These are phyloP conservation scores for Pyrrhosoma nymphula DNA, from an alignment of 2,888 invertebrate genomes.

Conservation along the genomic window DNA sequence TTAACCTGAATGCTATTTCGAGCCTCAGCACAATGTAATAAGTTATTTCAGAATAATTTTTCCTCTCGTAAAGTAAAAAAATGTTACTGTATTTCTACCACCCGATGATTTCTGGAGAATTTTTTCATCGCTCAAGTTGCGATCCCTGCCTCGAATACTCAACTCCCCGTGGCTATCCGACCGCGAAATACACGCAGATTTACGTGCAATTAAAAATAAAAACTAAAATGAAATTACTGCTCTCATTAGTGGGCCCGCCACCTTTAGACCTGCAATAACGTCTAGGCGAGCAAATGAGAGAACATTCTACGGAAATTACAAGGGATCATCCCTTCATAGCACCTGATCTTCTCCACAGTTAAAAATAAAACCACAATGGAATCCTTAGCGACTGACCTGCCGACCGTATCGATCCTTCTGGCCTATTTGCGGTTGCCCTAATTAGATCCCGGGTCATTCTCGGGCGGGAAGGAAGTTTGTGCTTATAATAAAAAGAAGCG, in stretches of 20 bases:
- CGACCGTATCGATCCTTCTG: neutral
- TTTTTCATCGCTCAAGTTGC: no score
- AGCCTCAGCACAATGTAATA: no score
- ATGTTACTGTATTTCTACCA: no score
- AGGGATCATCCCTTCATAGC: neutral
- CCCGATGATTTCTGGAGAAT: no score
- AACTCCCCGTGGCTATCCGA: no score
- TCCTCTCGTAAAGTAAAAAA: no score
- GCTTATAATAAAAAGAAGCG: neutral
- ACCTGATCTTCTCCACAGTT: neutral
- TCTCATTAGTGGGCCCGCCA: neutral
- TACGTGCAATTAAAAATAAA: neutral
- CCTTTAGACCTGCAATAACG: neutral
- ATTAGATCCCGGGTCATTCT: slow-evolving; percentile 22
- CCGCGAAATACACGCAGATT: neutral
- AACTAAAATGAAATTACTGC: neutral
- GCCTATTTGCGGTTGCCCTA: neutral
- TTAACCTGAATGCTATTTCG: no score
- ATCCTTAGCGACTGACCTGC: neutral
- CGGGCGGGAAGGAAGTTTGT: neutral
- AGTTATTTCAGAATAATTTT: no score
- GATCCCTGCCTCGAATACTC: no score
- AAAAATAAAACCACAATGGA: neutral
- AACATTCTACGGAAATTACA: neutral
- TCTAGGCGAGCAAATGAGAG: neutral